phyloP scores from a whole-genome alignment of 2,888 invertebrate species.

The Endomychus coccineus region DNA sequence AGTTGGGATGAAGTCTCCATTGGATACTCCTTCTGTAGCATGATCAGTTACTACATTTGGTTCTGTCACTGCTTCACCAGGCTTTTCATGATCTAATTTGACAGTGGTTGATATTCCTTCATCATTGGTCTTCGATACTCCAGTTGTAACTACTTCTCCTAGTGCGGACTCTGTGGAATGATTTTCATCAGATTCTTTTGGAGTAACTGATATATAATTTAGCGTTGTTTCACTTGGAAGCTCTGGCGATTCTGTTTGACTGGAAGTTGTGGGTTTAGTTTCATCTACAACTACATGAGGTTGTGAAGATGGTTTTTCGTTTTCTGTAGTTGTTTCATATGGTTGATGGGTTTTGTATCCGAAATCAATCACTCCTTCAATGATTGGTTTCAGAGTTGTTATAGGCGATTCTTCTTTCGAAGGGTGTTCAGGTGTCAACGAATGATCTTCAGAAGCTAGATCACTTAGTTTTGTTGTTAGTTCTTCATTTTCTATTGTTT shows the following conservation, averaged over 20 bases:
- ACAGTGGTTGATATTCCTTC: neutral
- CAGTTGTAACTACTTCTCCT: neutral
- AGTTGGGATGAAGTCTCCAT: too few species aligned
- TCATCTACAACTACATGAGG: neutral
- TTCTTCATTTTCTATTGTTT: too few species aligned
- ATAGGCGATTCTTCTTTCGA: conserved; percentile 2
- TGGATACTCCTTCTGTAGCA: neutral
- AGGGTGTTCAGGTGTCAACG: too few species aligned
- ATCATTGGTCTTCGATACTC: neutral
- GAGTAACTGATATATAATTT: too few species aligned
- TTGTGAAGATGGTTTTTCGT: neutral
- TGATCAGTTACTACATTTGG: neutral
- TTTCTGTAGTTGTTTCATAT: conserved; percentile 3
- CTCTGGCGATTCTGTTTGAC: neutral
- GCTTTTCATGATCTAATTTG: conserved; percentile 1
- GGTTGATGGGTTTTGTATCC: too few species aligned
- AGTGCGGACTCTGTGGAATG: neutral
- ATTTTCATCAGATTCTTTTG: neutral
- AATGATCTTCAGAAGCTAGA: too few species aligned
- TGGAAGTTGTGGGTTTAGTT: neutral
- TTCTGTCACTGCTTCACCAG: conserved; percentile 9
- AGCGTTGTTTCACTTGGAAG: too few species aligned
- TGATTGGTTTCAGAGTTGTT: neutral
- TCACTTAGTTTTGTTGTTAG: too few species aligned
- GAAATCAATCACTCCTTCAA: too few species aligned